Base-by-base conservation (phyloP, 2,888 invertebrate genomes). In the Sthenelais limicola region DNA sequence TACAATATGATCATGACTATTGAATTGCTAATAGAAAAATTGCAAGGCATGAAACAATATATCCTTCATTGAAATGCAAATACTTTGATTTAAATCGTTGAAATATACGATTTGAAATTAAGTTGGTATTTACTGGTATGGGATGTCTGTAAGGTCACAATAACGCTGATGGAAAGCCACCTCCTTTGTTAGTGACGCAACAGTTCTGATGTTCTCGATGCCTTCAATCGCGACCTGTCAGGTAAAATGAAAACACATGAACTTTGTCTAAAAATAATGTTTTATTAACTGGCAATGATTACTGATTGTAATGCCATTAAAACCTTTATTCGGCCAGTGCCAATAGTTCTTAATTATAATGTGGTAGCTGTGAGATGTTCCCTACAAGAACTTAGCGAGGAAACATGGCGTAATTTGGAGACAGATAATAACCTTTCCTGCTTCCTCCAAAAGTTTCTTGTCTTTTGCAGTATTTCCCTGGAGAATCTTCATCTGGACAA, bases 401-500 rank as follows among this genome's bases (percentile, higher is more conserved):
- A n/a, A n/a, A n/a, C n/a, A n/a, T n/a, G n/a, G n/a, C n/a, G n/a
- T n/a, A n/a, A n/a, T n/a, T n/a, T n/a, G n/a, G n/a, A n/a, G n/a
- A n/a, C n/a, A 26, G 18, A 70, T 68, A 26, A 48, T 49, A 80
- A 90, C 90, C 83, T 90, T 89, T 68, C 90, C 90, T 52, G 91
- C 90, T 71, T 88, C 87, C 78, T 90, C 90, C 86, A 90, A 85
- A 0, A 89, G 84, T 43, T 83, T 85, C 0, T 88, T 86, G 80
- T 90, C 90, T 48, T 85, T 86, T 52, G 88, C 62, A 18, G 67
- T 18, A 48, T 58, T 49, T n/a, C 77, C 88, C 71, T 87, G 84
- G 62, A 87, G 72, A 2, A 80, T 78, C 54, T 77, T 79, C 73
- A 83, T 79, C 69, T 85, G 82, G 15, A 84, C 56, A 18, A 76